Base-by-base conservation (phyloP, 2,888 invertebrate species). In the Scaptodrosophila latifasciaeformis region DNA sequence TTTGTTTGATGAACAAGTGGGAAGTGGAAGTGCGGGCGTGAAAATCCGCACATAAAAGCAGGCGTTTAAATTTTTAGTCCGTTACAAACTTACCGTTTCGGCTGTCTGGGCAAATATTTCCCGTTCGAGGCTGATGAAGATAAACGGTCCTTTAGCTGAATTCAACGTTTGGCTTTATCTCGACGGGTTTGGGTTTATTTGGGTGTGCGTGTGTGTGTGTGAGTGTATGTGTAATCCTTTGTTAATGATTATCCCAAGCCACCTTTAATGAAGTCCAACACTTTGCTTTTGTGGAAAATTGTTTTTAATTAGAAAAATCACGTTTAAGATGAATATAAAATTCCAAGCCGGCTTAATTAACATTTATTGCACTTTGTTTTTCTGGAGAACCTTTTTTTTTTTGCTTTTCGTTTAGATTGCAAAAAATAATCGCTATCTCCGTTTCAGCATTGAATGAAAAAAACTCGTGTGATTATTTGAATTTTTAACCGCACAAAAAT, bases 211-310 rank as follows among this genome's bases (percentile, higher is more conserved):
- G 18, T 10, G 30, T 46, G 31, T 10, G 29, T n/a, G 30, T 24
- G 10, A 18, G 10, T 31, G n/a, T 13, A 7, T 35, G 6, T 15
- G 35, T 50, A 50, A 76, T 76, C 75, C 75, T 79, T 79, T 37
- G 37, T 79, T 74, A 74, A 72, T 78, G 78, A 72, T 75, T 71
- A 75, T 75, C 66, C 59, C 62, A 59, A n/a, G 51, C 54, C 40
- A 40, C 64, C 63, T 52, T 64, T 64, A 67, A 66, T 67, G 65
- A 67, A 57, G 65, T 66, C 67, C 60, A 59, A 50, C 49, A 7
- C 24, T 24, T 24, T 3, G 24, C 24, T 24, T 3, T 3, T 3
- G 24, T 24, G 24, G 24, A 3, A 7, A 52, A 52, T 46, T 18
- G 45, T 27, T 60, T 49, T 67, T 63, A 67, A 67, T 67, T 65